Percentiles rank a stretch among this genome's conserved stretches.
phyloP scores from a whole-genome alignment of 1,140 invertebrate genomes.

The Maconellicoccus hirsutus region DNA sequence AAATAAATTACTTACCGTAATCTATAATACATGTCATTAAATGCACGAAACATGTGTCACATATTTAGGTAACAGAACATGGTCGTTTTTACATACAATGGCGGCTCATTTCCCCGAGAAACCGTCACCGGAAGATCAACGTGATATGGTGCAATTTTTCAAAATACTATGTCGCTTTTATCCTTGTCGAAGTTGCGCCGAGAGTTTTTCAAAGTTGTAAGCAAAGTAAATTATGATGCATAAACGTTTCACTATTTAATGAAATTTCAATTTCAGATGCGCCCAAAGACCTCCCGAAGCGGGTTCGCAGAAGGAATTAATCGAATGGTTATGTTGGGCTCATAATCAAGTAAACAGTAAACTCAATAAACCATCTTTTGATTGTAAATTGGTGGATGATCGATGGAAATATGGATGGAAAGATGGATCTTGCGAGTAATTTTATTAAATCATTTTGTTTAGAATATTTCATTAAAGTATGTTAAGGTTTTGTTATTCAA shows the following conservation, averaged over 20 bases:
- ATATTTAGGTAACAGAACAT: slow-evolving; percentile 55
- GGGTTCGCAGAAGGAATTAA: slow-evolving; percentile 54
- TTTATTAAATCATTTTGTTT: not conserved
- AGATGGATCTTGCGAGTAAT: slow-evolving; percentile 80
- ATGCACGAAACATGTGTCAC: not conserved
- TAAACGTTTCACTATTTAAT: not conserved
- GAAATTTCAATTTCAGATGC: slow-evolving; percentile 43
- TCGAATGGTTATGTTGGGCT: slow-evolving; percentile 82
- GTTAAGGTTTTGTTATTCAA: not conserved
- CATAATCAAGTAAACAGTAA: slow-evolving; percentile 92
- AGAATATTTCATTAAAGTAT: not conserved
- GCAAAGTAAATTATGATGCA: slow-evolving; percentile 27
- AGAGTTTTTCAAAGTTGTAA: slow-evolving; percentile 75
- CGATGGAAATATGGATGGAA: slow-evolving; percentile 91
- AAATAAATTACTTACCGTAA: not conserved
- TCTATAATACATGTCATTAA: not conserved
- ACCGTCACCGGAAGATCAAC: slow-evolving; percentile 57
- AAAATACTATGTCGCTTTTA: slow-evolving; percentile 81
- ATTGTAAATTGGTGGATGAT: slow-evolving; percentile 82
- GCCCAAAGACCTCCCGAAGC: slow-evolving; percentile 60
- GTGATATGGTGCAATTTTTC: slow-evolving; percentile 73
- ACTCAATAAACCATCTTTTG: slow-evolving; percentile 81
- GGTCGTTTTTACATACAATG: slow-evolving; percentile 94
- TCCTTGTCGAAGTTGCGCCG: slow-evolving; percentile 85
- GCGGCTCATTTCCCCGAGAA: slow-evolving; percentile 87